Conservation (phyloP, 2,113 vertebrate species). For the Tetrax tetrax region DNA sequence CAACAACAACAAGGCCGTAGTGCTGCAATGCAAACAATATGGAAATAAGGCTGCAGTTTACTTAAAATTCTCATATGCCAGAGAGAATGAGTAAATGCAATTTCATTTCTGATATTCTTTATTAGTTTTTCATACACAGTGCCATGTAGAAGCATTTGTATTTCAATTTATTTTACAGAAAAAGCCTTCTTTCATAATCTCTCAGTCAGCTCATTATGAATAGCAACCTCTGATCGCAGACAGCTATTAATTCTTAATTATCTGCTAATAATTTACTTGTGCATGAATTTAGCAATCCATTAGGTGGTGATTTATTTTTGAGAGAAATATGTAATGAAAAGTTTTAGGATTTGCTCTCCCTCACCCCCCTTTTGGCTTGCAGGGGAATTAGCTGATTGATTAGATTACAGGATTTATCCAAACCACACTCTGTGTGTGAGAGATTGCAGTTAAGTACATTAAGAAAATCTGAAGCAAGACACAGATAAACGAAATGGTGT, state of each 20-base stretch:
- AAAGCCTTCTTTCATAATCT: constrained; percentile 25
- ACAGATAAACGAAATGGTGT: constrained; percentile 33
- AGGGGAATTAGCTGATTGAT: constrained; percentile 65
- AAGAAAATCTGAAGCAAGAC: constrained; percentile 60
- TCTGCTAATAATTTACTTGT: constrained; percentile 57
- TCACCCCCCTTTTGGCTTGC: not conserved
- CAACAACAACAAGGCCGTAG: not conserved
- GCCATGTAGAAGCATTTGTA: constrained; percentile 3
- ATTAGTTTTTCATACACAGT: not conserved
- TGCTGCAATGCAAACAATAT: not conserved
- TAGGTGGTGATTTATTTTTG: constrained; percentile 53
- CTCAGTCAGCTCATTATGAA: constrained; percentile 12
- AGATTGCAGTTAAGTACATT: constrained; percentile 65
- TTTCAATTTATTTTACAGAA: constrained; percentile 46
- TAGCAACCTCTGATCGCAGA: constrained; percentile 39
- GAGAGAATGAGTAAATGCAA: not conserved
- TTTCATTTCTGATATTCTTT: constrained; percentile 28
- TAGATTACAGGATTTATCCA: constrained; percentile 65
- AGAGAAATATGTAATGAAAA: constrained; percentile 47
- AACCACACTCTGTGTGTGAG: constrained; percentile 35
- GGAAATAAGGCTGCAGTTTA: not conserved
- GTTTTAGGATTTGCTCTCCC: constrained; percentile 7
- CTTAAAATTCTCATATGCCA: not conserved
- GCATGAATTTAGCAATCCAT: constrained; percentile 41
- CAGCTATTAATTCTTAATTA: constrained; percentile 64